Percentiles rank a stretch among this genome's conserved stretches.
phyloP scores from a whole-genome alignment of 2,113 vertebrate species.

The Vimba vimba region DNA sequence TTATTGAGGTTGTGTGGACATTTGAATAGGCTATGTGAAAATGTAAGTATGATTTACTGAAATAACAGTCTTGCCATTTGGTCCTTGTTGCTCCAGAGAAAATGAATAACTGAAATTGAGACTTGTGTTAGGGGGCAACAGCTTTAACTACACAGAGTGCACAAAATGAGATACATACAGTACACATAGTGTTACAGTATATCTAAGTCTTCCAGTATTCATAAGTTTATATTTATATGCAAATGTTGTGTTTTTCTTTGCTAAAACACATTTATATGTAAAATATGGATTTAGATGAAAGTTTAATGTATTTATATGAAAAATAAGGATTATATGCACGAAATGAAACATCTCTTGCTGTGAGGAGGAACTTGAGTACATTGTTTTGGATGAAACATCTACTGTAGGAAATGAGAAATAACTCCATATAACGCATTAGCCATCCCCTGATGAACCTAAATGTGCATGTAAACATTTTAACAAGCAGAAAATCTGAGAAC shows the following conservation, averaged over 20 bases:
- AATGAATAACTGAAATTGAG: background rate
- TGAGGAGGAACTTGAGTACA: background rate
- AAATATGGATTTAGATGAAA: background rate
- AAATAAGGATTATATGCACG: background rate
- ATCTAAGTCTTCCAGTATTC: background rate
- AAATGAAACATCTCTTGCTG: background rate
- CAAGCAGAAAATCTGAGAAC: background rate
- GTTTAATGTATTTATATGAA: conserved; percentile 3
- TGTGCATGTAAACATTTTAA: background rate
- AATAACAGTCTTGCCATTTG: background rate
- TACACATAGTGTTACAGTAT: background rate
- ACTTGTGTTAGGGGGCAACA: background rate
- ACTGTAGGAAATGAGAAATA: background rate
- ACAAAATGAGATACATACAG: background rate
- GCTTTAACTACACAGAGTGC: background rate
- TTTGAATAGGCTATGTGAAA: background rate
- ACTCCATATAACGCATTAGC: background rate
- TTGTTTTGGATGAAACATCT: background rate
- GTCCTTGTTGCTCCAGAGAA: background rate
- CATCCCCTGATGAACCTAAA: background rate
- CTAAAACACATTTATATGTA: conserved; percentile 20
- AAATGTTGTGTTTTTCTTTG: conserved; percentile 3
- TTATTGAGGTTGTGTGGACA: background rate
- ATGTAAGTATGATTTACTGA: background rate
- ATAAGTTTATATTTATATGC: conserved; percentile 16